phyloP scores from a whole-genome alignment of 2,797 vertebrate genomes.

The Remorina albescens region DNA sequence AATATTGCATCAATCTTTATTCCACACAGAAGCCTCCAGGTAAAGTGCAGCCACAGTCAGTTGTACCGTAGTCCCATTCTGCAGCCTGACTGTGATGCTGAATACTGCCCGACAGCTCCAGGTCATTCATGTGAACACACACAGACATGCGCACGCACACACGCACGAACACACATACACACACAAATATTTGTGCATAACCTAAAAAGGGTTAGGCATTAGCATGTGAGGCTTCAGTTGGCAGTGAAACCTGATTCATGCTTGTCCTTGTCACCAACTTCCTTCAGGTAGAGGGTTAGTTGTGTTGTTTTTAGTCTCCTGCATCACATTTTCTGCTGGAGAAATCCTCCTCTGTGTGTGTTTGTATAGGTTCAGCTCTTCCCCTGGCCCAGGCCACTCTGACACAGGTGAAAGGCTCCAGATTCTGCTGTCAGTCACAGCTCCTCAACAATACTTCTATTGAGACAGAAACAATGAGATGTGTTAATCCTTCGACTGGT shows the following conservation, averaged over 20 bases:
- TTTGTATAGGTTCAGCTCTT: constrained; percentile 39
- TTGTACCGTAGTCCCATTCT: constrained; percentile 81
- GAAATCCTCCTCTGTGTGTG: constrained; percentile 28
- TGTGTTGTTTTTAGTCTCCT: constrained; percentile 32
- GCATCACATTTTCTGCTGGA: constrained; percentile 23
- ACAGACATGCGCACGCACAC: constrained; percentile 8
- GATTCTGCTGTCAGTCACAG: constrained; percentile 28
- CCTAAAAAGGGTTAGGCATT: constrained; percentile 14
- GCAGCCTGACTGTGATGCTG: constrained; percentile 63
- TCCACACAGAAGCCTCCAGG: constrained; percentile 76
- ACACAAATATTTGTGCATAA: constrained; percentile 31
- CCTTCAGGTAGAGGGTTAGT: constrained; percentile 39
- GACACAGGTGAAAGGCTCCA: constrained; percentile 38
- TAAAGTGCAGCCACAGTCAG: constrained; percentile 87
- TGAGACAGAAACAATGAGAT: constrained; percentile 21
- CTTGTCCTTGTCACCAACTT: constrained; percentile 35
- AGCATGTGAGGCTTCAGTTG: constrained; percentile 35
- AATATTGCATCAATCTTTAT: constrained; percentile 93
- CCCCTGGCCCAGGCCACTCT: constrained; percentile 18
- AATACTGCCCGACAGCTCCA: constrained; percentile 55
- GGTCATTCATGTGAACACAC: constrained; percentile 33
- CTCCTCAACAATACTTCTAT: constrained; percentile 85
- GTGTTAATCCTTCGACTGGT: not conserved
- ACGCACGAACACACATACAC: not conserved
- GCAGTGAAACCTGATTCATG: constrained; percentile 19